Evolutionary conservation across 1,140 invertebrate genomes (phyloP), one percentile per base, ranked within the genome.

Genomic region (Drosophila nebulosa): DNA sequence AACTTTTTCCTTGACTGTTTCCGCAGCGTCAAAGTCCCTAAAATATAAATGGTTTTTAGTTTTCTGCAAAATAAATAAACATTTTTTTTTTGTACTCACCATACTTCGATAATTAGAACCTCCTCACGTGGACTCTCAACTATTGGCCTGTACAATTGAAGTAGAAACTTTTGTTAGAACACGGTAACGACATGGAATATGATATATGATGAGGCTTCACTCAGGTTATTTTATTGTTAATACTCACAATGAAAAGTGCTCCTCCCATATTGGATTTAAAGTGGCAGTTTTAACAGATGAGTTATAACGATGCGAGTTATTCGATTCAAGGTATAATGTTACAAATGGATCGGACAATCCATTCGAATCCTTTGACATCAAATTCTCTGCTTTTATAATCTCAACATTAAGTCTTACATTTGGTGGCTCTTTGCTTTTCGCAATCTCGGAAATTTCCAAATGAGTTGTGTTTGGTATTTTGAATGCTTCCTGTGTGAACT

Each of bases 311-410:
- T 95, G 94, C 0, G 95, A 94, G 1, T 94, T 93, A 66, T 95
- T 94, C 9, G 95, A 96, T 84, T 95, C 94, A 59, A 97, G 92
- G 91, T 95, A 97, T 67, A 97, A 92, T 1, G 96, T 97, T 22
- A 96, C 97, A 86, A 98, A 99, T 1, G 98, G 98, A 93, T 99
- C 98, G 88, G 97, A 98, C 66, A 97, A 94, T 18, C 98, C 98
- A 92, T 98, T 99, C 0, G 98, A 95, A 93, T 99, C 98, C 93
- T 99, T 99, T 3, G 98, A 96, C 74, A 95, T 94, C 27, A 99
- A 91, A 78, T 98, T 97, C 92, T 97, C 96, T 0, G 97, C 98
- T 93, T 99, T 97, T 21, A 99, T 94, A 14, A 99, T 95, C 91
- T 97, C 96, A 1, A 99, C 95, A 91, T 99, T 99, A 16, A 99